Base-by-base conservation (phyloP, 2,888 invertebrate genomes). In the Polydesmus complanatus region DNA sequence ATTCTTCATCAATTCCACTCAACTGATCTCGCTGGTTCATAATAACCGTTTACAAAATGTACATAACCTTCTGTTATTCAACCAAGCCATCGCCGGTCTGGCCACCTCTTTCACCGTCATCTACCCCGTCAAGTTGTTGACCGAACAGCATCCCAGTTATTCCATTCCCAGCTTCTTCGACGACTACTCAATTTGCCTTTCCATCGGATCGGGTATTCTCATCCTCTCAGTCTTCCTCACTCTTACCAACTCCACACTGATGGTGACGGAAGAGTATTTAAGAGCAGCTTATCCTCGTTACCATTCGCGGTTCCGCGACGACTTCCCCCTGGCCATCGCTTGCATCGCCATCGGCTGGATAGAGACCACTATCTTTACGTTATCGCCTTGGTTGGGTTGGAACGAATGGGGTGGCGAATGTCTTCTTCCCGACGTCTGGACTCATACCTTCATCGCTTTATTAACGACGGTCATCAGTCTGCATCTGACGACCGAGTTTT, bases 241-340 rank as follows among this genome's bases (percentile, higher is more conserved):
- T 2, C n/a, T 65, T n/a, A 56, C 63, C 48, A 64, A 61, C 62
- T 61, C 60, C 37, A 60, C 60, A 11, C 57, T 65, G 23, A 47
- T 62, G 25, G 57, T 61, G 8, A 59, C 62, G 14, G 65, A 65
- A 27, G 62, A 64, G 47, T 64, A 64, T 54, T 50, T 65, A 14
- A 26, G 27, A 3, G 47, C 63, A 8, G 58, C 60, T 8, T 61
- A 61, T 48, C 64, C 64, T 3, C 54, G 54, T 22, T 27, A 21
- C 21, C 54, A 58, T n/a, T 22, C 49, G 21, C 47, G 56, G 22
- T 61, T 61, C 47, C 37, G 49, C 27, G 50, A 56, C 19, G 62
- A 63, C 37, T 57, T 57, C 48, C 26, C 56, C 37, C 47, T 62
- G 62, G 81, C 79, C 68, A 72, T 72, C 64, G 77, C 77, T 66